Percentiles rank a stretch among this genome's conserved stretches.
Conservation (phyloP, 1,140 invertebrate genomes). For the Drosophila setifemur region DNA sequence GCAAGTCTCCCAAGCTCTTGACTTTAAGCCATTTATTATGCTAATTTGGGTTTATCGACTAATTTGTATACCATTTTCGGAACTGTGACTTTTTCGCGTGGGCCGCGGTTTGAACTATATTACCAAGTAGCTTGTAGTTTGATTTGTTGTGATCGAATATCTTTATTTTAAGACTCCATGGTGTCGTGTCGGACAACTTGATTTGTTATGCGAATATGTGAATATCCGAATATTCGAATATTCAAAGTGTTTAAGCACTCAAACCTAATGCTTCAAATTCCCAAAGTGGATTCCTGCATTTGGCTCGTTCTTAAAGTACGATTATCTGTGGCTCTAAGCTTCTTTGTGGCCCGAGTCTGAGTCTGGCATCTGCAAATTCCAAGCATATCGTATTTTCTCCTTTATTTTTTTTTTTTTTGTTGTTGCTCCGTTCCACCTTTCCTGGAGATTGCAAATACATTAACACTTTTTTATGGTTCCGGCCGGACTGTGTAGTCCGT, state of each 20-base stretch:
- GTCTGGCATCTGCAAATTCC: constrained; percentile 15
- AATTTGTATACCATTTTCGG: constrained; percentile 42
- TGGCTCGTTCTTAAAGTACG: neutral
- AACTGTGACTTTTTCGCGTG: constrained; percentile 24
- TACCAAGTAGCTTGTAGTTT: constrained; percentile 43
- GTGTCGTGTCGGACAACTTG: neutral
- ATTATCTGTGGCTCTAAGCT: constrained; percentile 1
- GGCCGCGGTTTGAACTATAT: constrained; percentile 37
- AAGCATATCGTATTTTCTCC: constrained; percentile 11
- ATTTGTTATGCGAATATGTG: constrained; percentile 31
- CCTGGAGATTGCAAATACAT: constrained; percentile 61
- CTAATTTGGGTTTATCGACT: constrained; percentile 25
- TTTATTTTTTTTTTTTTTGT: constrained; percentile 10
- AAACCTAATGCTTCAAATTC: neutral
- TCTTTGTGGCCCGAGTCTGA: neutral
- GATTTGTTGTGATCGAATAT: constrained; percentile 42
- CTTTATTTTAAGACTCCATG: constrained; percentile 34
- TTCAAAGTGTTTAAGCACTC: neutral
- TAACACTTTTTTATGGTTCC: constrained; percentile 66
- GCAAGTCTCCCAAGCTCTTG: constrained; percentile 20
- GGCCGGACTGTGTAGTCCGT: constrained; percentile 25
- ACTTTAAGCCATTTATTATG: constrained; percentile 24
- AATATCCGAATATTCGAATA: constrained; percentile 3
- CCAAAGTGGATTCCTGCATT: neutral
- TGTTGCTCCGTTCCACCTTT: constrained; percentile 23